These are phyloP conservation scores for Orthonyx spaldingii DNA, from an alignment of 2,113 vertebrate genomes.

Conservation along the genomic window DNA sequence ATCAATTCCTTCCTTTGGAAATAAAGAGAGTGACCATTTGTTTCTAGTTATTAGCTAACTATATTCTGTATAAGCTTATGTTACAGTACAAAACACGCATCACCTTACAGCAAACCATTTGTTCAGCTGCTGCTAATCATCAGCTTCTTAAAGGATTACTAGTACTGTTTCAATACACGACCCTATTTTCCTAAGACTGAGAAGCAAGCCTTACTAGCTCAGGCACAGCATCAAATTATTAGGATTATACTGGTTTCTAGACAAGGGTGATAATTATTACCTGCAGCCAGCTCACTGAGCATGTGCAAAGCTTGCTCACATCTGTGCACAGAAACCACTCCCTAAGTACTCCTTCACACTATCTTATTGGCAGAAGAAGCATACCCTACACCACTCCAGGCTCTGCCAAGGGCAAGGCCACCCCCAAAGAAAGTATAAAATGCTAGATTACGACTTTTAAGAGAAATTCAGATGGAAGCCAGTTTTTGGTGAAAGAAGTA, in stretches of 20 bases:
- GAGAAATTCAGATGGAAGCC: not conserved
- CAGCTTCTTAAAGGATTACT: slow-evolving; percentile 5
- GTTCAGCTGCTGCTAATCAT: not conserved
- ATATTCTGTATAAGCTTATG: not conserved
- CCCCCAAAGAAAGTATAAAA: not conserved
- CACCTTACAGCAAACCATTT: not conserved
- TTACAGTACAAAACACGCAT: not conserved
- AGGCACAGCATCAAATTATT: not conserved
- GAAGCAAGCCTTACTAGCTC: not conserved
- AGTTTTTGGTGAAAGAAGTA: not conserved
- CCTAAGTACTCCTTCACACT: not conserved
- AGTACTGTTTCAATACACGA: not conserved
- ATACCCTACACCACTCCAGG: not conserved
- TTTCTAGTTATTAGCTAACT: not conserved
- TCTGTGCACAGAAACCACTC: not conserved
- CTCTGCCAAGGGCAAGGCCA: not conserved
- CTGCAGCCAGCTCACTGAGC: not conserved
- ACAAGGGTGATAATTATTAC: not conserved
- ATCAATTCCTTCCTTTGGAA: not conserved
- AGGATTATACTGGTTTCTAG: not conserved
- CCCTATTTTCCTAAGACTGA: not conserved
- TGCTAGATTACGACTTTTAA: not conserved
- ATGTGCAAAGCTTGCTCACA: not conserved
- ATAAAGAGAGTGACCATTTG: not conserved
- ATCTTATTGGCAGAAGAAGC: not conserved